Base-by-base conservation (phyloP, 2,113 vertebrate species). In the Zeus faber region DNA sequence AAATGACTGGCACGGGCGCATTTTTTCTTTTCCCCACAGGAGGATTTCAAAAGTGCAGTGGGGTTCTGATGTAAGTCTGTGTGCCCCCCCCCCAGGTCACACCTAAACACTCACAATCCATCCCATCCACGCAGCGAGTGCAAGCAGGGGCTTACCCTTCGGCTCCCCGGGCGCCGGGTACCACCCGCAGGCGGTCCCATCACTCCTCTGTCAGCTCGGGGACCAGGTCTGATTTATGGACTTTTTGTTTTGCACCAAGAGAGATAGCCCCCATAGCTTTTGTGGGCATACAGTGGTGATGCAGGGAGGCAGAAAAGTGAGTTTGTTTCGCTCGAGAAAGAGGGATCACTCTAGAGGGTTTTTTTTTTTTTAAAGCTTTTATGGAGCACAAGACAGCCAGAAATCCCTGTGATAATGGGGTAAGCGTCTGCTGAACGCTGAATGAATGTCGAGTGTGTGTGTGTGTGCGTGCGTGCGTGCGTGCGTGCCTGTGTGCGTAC, bases 181-280 rank as follows among this genome's bases (percentile, higher is more conserved):
- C 10, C 51, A 4, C 1, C 55, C 1, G 5, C 44, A 14, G 20
- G 50, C 52, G 58, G 58, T 54, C 66, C 5, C 2, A 48, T 59
- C 52, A 20, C 26, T 58, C 58, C 52, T 62, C 61, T 72, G 70
- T 60, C 63, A 68, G 54, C 54, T 51, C 18, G 16, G 54, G n/a
- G 21, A 39, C 49, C 24, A 6, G 9, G 18, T 33, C 53, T 72
- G 73, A 80, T 77, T 72, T 55, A 73, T 77, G 49, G 22, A 40
- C 39, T 27, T 45, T 27, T 58, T 54, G 39, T 50, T 61, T 70
- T 35, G 16, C 2, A 2, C 39, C 59, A 52, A 66, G 68, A 72
- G 48, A 59, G 43, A 72, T 67, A 50, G 62, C 35, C 37, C 16
- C 23, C 56, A 55, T 21, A 54, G 62, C 46, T 20, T 18, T 16